Conservation (phyloP, 2,888 invertebrate genomes). For the Cataglyphis albicans region DNA sequence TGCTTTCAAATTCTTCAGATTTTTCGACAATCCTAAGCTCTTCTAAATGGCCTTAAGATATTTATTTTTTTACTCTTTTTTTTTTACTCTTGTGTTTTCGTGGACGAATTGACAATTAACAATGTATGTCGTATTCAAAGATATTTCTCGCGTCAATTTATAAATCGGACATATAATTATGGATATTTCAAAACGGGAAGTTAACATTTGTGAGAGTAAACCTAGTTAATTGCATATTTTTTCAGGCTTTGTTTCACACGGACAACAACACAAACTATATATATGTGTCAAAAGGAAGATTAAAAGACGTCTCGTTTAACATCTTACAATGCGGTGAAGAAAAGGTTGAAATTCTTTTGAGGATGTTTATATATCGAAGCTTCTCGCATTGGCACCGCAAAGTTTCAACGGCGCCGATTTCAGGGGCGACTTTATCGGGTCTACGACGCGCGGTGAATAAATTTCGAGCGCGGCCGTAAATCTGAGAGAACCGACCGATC, state of each 20-base stretch:
- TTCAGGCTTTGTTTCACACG: neutral
- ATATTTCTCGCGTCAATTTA: constrained; percentile 5
- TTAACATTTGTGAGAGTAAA: neutral
- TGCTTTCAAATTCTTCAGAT: neutral
- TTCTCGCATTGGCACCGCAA: neutral
- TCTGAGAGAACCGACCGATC: constrained; percentile 41
- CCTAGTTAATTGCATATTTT: neutral
- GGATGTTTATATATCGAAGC: neutral
- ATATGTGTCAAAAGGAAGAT: neutral
- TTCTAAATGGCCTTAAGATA: no score
- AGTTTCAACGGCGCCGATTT: constrained; percentile 29
- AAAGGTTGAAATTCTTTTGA: neutral
- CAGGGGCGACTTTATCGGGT: constrained; percentile 48
- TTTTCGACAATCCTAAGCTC: neutral
- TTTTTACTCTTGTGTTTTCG: neutral
- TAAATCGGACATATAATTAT: constrained; percentile 14
- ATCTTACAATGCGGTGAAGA: neutral
- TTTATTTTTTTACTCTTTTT: constrained; percentile 1
- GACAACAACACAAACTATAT: neutral
- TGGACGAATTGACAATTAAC: neutral
- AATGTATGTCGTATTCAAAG: neutral
- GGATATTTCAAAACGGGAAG: neutral
- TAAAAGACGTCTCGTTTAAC: neutral
- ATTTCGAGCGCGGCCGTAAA: constrained; percentile 62
- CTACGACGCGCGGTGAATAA: constrained; percentile 52